phyloP scores from a whole-genome alignment of 92 coral and sea anemone species.

The Nematostella vectensis region DNA sequence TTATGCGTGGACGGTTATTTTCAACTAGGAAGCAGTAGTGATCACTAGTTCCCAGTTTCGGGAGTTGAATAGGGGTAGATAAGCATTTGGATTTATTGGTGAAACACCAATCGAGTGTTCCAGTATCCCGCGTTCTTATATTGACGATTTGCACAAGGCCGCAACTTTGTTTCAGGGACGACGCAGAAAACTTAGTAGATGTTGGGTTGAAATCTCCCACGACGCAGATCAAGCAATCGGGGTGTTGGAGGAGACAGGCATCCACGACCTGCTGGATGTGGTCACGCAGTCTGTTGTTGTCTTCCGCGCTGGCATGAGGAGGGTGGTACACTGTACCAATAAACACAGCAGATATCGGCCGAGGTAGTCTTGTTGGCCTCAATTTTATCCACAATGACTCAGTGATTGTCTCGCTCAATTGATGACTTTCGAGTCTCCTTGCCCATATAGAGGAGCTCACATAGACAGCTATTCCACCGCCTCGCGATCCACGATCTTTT shows the following conservation, averaged over 20 bases:
- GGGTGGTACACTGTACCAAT: constrained; percentile 23
- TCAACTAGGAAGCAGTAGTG: constrained; percentile 11
- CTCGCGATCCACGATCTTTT: constrained; percentile 18
- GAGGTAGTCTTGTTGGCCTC: constrained; percentile 17
- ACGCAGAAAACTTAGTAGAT: constrained; percentile 18
- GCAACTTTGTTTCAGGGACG: constrained; percentile 3
- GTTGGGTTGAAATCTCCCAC: constrained; percentile 26
- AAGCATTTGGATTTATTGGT: constrained; percentile 9
- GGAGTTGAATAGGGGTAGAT: constrained; percentile 17
- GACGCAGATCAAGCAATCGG: constrained; percentile 14
- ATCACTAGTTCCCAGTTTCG: constrained; percentile 23
- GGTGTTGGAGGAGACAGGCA: constrained; percentile 7
- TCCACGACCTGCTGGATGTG: constrained; percentile 16
- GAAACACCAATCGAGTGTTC: constrained; percentile 10
- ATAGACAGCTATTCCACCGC: constrained; percentile 8
- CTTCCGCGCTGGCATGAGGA: constrained; percentile 21
- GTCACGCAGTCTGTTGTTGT: constrained; percentile 18
- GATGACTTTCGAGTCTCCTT: constrained; percentile 6
- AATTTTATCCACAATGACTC: constrained; percentile 7
- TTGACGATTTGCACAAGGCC: constrained; percentile 14
- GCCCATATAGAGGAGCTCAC: constrained; percentile 13
- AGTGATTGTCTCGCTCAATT: constrained; percentile 7
- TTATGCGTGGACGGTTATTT: background rate
- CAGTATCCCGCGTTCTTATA: constrained; percentile 18
- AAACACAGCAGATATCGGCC: constrained; percentile 15